These are phyloP conservation scores for Macaria notata DNA, from an alignment of 2,888 invertebrate species.

Conservation along the genomic window DNA sequence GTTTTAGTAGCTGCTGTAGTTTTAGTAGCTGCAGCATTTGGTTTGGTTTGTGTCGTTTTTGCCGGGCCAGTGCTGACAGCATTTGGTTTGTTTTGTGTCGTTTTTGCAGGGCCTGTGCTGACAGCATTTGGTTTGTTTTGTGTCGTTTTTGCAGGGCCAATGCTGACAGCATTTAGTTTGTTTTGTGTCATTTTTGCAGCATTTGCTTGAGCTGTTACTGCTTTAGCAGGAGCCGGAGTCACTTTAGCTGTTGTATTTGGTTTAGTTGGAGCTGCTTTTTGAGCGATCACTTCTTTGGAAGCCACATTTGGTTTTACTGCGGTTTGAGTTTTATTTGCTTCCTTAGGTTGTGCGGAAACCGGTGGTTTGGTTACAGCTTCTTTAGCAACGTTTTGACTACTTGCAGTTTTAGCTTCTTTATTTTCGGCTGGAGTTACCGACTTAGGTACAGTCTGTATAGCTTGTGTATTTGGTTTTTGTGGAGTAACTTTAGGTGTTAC, in stretches of 20 bases:
- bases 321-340: no score
- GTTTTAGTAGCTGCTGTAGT: constrained; percentile 1
- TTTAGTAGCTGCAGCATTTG: constrained; percentile 1
- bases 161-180: no score
- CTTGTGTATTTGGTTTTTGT: no score
- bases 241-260: background rate
- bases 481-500: constrained; percentile 3
- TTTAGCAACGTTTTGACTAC: background rate
- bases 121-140: no score
- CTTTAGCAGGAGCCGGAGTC: background rate
- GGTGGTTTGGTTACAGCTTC: background rate
- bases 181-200: background rate
- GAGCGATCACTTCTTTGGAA: background rate
- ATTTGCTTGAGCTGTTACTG: constrained; percentile 9
- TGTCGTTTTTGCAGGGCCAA: constrained; percentile 2
- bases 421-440: no score
- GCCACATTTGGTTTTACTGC: no score
- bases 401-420: no score
- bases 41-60: constrained; percentile 6
- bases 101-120: no score
- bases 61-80: background rate
- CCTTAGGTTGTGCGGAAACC: no score
- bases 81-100: no score
- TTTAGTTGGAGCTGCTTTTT: background rate
- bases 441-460: no score